These are phyloP conservation scores for Chloropsis cyanopogon DNA, from an alignment of 2,113 vertebrate species.

Conservation along the genomic window DNA sequence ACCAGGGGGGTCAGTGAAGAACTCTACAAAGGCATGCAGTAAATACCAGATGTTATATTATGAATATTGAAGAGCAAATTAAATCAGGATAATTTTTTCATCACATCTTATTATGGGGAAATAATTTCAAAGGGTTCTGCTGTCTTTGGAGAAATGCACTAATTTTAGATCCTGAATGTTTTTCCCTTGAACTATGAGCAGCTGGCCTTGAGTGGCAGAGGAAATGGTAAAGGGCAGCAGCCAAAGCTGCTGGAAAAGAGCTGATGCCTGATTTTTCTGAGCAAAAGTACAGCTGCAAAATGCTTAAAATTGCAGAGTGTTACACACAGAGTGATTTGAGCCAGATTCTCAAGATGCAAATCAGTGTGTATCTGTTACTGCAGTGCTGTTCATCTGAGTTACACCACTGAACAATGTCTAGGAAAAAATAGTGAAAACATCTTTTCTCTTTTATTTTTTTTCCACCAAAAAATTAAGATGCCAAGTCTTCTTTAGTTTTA, in stretches of 20 bases:
- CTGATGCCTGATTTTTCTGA: slow-evolving; percentile 14
- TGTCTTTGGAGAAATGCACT: slow-evolving; percentile 4
- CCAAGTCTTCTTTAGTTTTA: neutral
- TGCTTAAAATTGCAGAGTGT: neutral
- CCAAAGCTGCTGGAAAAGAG: slow-evolving; percentile 9
- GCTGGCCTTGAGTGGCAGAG: slow-evolving; percentile 16
- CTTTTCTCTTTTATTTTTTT: neutral
- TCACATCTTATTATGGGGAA: neutral
- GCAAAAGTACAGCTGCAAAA: slow-evolving; percentile 18
- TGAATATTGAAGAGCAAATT: neutral
- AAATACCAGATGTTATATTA: neutral
- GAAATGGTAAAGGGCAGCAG: slow-evolving; percentile 8
- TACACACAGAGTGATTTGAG: neutral
- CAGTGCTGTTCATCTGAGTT: neutral
- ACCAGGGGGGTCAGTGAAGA: neutral
- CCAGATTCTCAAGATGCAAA: neutral
- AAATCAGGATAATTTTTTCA: neutral
- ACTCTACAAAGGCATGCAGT: neutral
- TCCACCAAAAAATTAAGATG: neutral
- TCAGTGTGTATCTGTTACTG: neutral
- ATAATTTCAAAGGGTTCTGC: neutral
- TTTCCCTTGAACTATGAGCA: slow-evolving; percentile 1
- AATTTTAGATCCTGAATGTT: slow-evolving; percentile 21
- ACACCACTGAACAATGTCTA: neutral
- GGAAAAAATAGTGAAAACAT: neutral